phyloP scores from a whole-genome alignment of 2,888 invertebrate species.

The Dugesia japonica region DNA sequence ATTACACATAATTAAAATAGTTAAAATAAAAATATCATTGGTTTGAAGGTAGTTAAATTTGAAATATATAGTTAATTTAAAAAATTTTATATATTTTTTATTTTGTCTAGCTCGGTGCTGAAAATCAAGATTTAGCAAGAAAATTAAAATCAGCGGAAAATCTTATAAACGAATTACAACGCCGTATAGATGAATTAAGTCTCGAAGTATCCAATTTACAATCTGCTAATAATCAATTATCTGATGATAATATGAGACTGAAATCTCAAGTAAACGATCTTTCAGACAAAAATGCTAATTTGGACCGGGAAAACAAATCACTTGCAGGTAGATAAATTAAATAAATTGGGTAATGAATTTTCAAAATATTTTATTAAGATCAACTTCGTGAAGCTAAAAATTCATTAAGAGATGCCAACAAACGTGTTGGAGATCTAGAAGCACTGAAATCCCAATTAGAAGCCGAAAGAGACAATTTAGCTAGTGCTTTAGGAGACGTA shows the following conservation, averaged over 20 bases:
- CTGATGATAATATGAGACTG: slow-evolving; percentile 59
- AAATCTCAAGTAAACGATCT: slow-evolving; percentile 85
- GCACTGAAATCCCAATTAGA: slow-evolving; percentile 77
- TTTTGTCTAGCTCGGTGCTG: slow-evolving; percentile 33
- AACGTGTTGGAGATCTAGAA: slow-evolving; percentile 79
- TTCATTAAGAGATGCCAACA: slow-evolving; percentile 78
- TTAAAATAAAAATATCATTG: too few relatives aligned
- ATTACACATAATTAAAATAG: too few relatives aligned
- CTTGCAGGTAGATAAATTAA: slow-evolving; percentile 63
- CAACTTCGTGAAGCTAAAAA: slow-evolving; percentile 73
- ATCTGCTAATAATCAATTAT: slow-evolving; percentile 22
- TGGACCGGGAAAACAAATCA: slow-evolving; percentile 63
- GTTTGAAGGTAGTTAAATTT: too few relatives aligned
- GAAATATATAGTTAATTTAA: too few relatives aligned
- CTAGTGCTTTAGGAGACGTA: slow-evolving; percentile 90
- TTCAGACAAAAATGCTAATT: slow-evolving; percentile 68
- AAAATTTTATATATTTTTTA: background rate
- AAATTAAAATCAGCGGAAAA: slow-evolving; percentile 53
- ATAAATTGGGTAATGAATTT: background rate
- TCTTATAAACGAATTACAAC: slow-evolving; percentile 73
- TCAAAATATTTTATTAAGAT: background rate
- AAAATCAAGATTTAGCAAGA: slow-evolving; percentile 40
- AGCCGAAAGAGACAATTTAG: slow-evolving; percentile 94
- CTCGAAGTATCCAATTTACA: slow-evolving; percentile 27
- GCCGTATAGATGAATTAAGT: slow-evolving; percentile 53